Evolutionary conservation across 2,888 invertebrate genomes (phyloP).

Genomic region (Eudemis profundana): DNA sequence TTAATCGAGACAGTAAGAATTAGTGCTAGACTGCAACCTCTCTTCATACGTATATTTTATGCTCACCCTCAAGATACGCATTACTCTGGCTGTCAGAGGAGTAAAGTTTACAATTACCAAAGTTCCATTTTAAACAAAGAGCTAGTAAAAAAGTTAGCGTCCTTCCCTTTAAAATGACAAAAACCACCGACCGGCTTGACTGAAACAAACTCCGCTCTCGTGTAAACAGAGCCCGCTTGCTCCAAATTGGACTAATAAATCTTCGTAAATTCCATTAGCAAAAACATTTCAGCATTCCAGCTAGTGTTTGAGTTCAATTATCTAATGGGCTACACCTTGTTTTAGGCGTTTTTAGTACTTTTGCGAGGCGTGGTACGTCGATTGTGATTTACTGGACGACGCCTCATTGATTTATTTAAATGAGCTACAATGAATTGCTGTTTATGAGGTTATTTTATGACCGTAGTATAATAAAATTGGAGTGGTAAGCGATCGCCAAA

Average conservation of each 20-base stretch:
- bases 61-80: too few species aligned
- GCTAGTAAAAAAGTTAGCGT: too few species aligned
- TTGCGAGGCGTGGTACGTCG: not conserved
- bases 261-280: constrained; percentile 30
- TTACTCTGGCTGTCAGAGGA: too few species aligned
- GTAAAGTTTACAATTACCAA: too few species aligned
- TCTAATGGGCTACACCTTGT: constrained; percentile 38
- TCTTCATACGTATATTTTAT: too few species aligned
- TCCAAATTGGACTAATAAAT: constrained; percentile 25
- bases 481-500: too few species aligned
- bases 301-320: constrained; percentile 34
- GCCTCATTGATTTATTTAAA: constrained; percentile 14
- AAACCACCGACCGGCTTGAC: not conserved
- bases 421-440: constrained; percentile 4
- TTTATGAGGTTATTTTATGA: constrained; percentile 11
- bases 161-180: not conserved
- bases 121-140: too few species aligned
- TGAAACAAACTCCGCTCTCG: not conserved
- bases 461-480: not conserved
- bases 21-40: too few species aligned
- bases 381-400: constrained; percentile 7
- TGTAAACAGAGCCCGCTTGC: constrained; percentile 5
- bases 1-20: too few species aligned
- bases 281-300: constrained; percentile 28
- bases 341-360: constrained; percentile 22